Percentiles rank a stretch among this genome's conserved stretches.
phyloP scores from a whole-genome alignment of 2,888 invertebrate species.

The Stegophylla sp. region DNA sequence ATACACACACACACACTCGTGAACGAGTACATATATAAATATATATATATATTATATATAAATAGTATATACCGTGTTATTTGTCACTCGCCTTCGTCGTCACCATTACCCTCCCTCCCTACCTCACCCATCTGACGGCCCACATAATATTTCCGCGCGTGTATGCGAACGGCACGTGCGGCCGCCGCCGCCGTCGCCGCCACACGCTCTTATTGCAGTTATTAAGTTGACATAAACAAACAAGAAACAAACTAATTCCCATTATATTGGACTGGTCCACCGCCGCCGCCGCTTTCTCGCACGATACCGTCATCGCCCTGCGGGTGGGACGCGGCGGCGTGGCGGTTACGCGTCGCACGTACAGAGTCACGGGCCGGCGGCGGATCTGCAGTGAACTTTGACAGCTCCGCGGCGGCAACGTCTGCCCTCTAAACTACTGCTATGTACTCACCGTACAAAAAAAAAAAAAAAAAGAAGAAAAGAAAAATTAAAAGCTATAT shows the following conservation, averaged over 20 bases:
- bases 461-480: no score
- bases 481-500: no score
- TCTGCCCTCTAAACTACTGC: no score
- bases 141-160: neutral
- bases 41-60: no score
- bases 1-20: neutral
- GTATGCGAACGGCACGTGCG: constrained; percentile 53
- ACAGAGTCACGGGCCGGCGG: neutral
- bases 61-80: constrained; percentile 22
- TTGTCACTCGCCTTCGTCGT: constrained; percentile 43
- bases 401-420: neutral
- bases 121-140: no score
- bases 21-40: neutral
- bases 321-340: neutral
- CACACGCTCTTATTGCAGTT: constrained; percentile 53
- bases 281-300: neutral
- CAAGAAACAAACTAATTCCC: constrained; percentile 58
- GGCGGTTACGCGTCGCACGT: neutral
- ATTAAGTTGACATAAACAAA: constrained; percentile 59
- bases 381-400: no score
- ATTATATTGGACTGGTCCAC: constrained; percentile 50
- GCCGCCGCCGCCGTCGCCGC: constrained; percentile 23
- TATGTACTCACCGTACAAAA: no score
- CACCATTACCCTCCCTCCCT: neutral
- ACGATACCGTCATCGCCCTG: neutral